Conservation (phyloP, 2,113 vertebrate genomes). For the Ailurus styani region DNA sequence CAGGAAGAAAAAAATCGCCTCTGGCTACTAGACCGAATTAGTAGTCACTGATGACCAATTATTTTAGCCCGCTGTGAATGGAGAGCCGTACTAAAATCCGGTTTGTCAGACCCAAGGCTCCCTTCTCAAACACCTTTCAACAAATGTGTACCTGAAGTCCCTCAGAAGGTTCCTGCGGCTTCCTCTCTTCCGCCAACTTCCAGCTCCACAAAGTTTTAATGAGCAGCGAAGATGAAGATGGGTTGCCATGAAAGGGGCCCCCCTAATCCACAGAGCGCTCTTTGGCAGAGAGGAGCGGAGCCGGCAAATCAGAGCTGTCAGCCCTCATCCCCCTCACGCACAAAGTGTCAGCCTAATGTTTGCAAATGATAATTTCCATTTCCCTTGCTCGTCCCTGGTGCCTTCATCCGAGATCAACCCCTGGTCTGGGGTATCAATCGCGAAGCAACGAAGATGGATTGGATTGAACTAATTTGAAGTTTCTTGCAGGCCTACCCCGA, state of each 20-base stretch:
- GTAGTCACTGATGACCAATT: slow-evolving; percentile 91
- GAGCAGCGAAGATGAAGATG: slow-evolving; percentile 80
- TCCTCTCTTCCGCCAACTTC: slow-evolving; percentile 79
- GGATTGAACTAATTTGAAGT: slow-evolving; percentile 75
- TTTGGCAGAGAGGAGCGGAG: slow-evolving; percentile 59
- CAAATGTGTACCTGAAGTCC: slow-evolving; percentile 77
- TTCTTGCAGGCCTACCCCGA: slow-evolving; percentile 63
- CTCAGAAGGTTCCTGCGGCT: slow-evolving; percentile 79
- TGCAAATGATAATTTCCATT: slow-evolving; percentile 82
- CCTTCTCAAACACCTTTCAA: slow-evolving; percentile 85
- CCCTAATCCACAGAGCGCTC: slow-evolving; percentile 43
- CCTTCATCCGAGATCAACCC: slow-evolving; percentile 73
- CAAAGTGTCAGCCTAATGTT: slow-evolving; percentile 83
- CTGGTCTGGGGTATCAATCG: slow-evolving; percentile 72
- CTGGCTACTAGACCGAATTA: slow-evolving; percentile 90
- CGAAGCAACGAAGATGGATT: slow-evolving; percentile 58
- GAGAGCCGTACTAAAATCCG: slow-evolving; percentile 82
- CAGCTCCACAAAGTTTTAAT: slow-evolving; percentile 86
- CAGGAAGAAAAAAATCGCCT: slow-evolving; percentile 86
- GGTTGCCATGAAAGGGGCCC: slow-evolving; percentile 77
- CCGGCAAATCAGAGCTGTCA: slow-evolving; percentile 83
- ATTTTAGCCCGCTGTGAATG: slow-evolving; percentile 85
- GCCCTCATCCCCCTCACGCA: slow-evolving; percentile 73
- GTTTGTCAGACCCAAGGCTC: slow-evolving; percentile 88
- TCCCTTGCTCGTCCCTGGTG: slow-evolving; percentile 71